These are phyloP conservation scores for Odobenus rosmarus DNA, from an alignment of 2,113 vertebrate genomes.

Conservation along the genomic window DNA sequence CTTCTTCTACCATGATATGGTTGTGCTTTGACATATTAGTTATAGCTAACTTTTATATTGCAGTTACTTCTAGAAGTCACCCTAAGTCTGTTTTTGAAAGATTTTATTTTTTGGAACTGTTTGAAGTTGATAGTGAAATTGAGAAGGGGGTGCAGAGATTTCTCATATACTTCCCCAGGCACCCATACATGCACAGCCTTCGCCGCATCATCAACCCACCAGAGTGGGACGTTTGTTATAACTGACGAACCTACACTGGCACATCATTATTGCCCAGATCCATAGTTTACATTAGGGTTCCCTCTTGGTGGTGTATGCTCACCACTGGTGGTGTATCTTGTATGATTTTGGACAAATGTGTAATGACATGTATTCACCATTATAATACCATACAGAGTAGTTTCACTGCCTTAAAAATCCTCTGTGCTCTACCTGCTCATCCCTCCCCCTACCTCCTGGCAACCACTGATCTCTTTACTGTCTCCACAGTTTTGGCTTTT, in stretches of 20 bases:
- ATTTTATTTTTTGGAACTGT: not conserved
- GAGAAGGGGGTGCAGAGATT: not conserved
- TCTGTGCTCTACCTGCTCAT: not conserved
- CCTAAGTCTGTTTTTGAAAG: not conserved
- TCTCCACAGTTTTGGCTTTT: not conserved
- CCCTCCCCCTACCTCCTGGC: not conserved
- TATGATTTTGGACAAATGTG: not conserved
- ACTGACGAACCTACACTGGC: not conserved
- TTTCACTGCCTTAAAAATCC: not conserved
- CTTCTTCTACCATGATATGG: not conserved
- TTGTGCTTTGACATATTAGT: too few species aligned
- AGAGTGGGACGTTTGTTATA: not conserved
- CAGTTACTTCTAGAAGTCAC: not conserved
- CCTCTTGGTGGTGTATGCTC: not conserved
- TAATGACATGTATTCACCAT: not conserved
- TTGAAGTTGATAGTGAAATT: too few species aligned
- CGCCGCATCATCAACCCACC: not conserved
- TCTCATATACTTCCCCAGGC: not conserved
- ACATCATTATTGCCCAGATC: not conserved
- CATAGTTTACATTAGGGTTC: not conserved
- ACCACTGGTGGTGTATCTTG: not conserved
- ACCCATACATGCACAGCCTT: not conserved
- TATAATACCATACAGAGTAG: not conserved
- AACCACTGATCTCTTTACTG: not conserved
- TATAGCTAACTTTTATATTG: not conserved